Conservation (phyloP, 2,113 vertebrate genomes). For the Sprattus sprattus region DNA sequence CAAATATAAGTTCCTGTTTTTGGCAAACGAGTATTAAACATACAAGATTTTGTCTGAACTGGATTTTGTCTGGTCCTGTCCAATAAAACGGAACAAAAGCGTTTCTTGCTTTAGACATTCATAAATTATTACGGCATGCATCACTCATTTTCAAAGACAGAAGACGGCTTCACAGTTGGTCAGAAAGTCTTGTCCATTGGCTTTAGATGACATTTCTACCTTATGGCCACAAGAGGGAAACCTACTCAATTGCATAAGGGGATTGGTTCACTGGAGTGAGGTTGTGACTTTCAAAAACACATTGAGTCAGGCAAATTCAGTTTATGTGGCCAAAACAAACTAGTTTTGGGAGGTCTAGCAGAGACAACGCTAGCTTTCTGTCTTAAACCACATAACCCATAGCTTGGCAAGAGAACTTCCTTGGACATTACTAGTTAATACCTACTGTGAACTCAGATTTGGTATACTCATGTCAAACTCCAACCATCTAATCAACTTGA, state of each 20-base stretch:
- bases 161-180: too few relatives aligned
- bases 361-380: not conserved
- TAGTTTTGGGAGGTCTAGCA: not conserved
- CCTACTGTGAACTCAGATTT: not conserved
- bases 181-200: too few relatives aligned
- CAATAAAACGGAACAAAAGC: constrained; percentile 30
- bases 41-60: constrained; percentile 44
- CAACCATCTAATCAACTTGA: not conserved
- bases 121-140: not conserved
- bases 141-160: not conserved
- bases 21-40: constrained; percentile 48
- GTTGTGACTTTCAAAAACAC: not conserved
- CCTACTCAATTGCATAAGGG: not conserved
- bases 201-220: too few relatives aligned
- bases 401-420: not conserved
- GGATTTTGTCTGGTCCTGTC: constrained; percentile 47
- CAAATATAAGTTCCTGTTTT: constrained; percentile 48
- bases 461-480: not conserved
- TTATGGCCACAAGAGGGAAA: too few relatives aligned
- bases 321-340: not conserved
- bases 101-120: not conserved
- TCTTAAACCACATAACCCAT: not conserved
- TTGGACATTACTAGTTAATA: not conserved
- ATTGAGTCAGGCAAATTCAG: not conserved
- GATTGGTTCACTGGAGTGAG: not conserved